These are phyloP conservation scores for Sicus ferrugineus DNA, from an alignment of 2,888 invertebrate species.

Conservation along the genomic window DNA sequence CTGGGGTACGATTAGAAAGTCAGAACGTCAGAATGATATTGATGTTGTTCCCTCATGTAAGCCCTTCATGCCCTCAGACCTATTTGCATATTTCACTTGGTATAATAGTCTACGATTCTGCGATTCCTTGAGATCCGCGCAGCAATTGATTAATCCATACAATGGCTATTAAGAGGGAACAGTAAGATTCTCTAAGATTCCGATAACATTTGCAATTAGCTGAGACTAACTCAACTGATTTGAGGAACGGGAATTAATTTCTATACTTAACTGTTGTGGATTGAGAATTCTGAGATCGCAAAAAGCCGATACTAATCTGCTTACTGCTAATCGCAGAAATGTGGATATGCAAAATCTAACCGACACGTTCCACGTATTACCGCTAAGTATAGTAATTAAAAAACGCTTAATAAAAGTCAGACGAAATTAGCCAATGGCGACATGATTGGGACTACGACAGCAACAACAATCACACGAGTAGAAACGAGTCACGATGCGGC, in stretches of 20 bases:
- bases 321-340: not conserved
- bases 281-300: not conserved
- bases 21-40: too few relatives aligned
- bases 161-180: too few relatives aligned
- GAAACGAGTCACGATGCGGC: not conserved
- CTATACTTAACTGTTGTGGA: not conserved
- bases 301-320: not conserved
- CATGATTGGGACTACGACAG: not conserved
- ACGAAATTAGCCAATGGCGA: slow-evolving; percentile 3
- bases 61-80: too few relatives aligned
- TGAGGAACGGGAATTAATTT: not conserved
- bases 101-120: too few relatives aligned
- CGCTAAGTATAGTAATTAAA: slow-evolving; percentile 11
- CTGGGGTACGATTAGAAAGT: too few relatives aligned
- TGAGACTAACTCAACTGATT: slow-evolving; percentile 2
- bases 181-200: too few relatives aligned
- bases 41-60: too few relatives aligned
- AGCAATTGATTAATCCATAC: too few relatives aligned
- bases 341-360: slow-evolving; percentile 2
- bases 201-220: too few relatives aligned
- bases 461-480: not conserved
- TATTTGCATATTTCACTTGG: too few relatives aligned
- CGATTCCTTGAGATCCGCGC: too few relatives aligned
- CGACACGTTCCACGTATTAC: slow-evolving; percentile 5
- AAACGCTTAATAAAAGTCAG: slow-evolving; percentile 11